Evolutionary conservation across 2,113 vertebrate species (phyloP), one percentile per base, ranked within the genome.

Genomic region (Stegostoma tigrinum): DNA sequence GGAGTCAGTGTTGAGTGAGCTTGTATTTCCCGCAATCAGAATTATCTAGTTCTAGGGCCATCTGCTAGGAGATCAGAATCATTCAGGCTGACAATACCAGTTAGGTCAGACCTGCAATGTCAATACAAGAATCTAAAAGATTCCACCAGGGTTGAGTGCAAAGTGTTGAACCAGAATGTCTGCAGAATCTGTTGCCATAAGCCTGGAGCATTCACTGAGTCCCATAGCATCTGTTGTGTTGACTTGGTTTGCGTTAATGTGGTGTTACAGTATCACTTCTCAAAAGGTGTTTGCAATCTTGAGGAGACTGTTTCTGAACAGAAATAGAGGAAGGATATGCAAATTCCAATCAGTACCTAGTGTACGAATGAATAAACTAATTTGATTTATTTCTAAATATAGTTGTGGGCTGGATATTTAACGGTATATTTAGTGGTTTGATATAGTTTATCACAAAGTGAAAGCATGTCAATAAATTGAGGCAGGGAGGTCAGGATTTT

Each of bases 201-300:
- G 52, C 55, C 55, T 19, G 34, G 52, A 64, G 87, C 87, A 91
- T 91, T 91, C 14, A n/a, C 55, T 64, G 52, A 91, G 87, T 91
- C 87, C 87, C 87, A 91, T 19, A 91, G 87, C 55, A 91, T 91
- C 87, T 91, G 55, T 91, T 91, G 30, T 61, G 52, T n/a, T 34
- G 87, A 34, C 34, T 19, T 61, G 87, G 52, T 91, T 55, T 64
- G 87, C 55, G 55, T 91, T 61, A 64, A 91, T 91, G n/a, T 4
- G 14, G 12, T 64, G 52, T n/a, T 91, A n/a, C 52, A 64, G n/a
- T 91, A 91, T 91, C 87, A n/a, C 55, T 91, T 64, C 87, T 91
- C 55, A 30, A 89, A 27, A 89, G 48, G 1, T n/a, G 5, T n/a
- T 6, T 91, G 48, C 30, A 61, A 91, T 34, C 3, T 55, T n/a